phyloP scores from a whole-genome alignment of 2,888 invertebrate species.

The Pachycephus smyrnensis region DNA sequence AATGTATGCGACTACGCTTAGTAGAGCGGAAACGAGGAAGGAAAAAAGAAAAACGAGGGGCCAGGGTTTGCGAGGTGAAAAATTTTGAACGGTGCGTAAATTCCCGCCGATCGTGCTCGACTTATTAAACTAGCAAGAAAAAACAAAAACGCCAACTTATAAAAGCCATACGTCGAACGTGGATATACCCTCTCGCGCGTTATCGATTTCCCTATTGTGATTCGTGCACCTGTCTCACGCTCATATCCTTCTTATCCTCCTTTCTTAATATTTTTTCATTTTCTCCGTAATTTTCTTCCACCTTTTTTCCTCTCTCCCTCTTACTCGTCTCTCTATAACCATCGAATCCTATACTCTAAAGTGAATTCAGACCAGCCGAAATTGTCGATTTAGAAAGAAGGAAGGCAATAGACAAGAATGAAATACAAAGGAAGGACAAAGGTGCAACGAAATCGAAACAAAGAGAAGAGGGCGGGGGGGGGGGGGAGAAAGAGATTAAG shows the following conservation, averaged over 20 bases:
- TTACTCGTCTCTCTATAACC: slow-evolving; percentile 9
- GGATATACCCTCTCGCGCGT: not conserved
- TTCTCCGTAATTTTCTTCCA: slow-evolving; percentile 7
- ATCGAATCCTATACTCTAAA: slow-evolving; percentile 55
- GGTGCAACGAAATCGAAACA: slow-evolving; percentile 24
- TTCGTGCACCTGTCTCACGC: not conserved
- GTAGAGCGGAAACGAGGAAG: not conserved
- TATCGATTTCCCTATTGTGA: not conserved
- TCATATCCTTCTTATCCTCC: not conserved
- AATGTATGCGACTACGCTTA: not conserved
- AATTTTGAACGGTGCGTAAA: not conserved
- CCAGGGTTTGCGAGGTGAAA: not conserved
- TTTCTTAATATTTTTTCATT: not conserved
- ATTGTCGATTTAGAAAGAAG: slow-evolving; percentile 53
- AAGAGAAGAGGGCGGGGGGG: slow-evolving; percentile 23
- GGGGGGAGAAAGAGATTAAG: slow-evolving; percentile 32
- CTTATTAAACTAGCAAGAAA: not conserved
- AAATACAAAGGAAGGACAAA: slow-evolving; percentile 38
- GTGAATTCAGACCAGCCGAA: slow-evolving; percentile 66
- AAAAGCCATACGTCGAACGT: not conserved
- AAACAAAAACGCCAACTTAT: not conserved
- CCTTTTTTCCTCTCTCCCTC: not conserved
- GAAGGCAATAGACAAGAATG: slow-evolving; percentile 32
- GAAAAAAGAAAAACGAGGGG: not conserved
- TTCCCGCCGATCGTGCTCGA: not conserved